Percentiles rank a stretch among this genome's conserved stretches.
These are phyloP conservation scores for Hybos culiciformis DNA, from an alignment of 2,888 invertebrate species.

Conservation along the genomic window DNA sequence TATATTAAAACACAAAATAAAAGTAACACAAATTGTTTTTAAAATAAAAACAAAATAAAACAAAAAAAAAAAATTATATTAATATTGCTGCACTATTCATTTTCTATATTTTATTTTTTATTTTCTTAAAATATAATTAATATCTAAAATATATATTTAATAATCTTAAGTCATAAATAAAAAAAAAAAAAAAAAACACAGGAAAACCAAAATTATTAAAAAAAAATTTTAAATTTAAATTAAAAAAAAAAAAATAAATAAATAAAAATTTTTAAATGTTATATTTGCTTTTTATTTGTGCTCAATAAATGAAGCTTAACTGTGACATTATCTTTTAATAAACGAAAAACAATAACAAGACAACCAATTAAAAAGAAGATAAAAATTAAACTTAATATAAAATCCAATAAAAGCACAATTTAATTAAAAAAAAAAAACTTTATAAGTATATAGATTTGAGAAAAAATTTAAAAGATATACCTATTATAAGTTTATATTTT, in stretches of 20 bases:
- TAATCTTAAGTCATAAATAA: slow-evolving; percentile 7
- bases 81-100: too few relatives aligned
- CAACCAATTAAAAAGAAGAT: slow-evolving; percentile 11
- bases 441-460: background rate
- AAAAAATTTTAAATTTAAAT: slow-evolving; percentile 12
- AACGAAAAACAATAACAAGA: slow-evolving; percentile 11
- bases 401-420: slow-evolving; percentile 11
- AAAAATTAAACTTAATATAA: slow-evolving; percentile 9
- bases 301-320: slow-evolving; percentile 36
- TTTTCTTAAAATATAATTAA: too few relatives aligned
- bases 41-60: too few relatives aligned
- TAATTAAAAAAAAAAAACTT: background rate
- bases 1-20: too few relatives aligned
- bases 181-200: slow-evolving; percentile 10
- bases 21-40: too few relatives aligned
- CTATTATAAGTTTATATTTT: background rate
- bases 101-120: too few relatives aligned
- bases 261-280: too few relatives aligned
- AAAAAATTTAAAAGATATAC: background rate
- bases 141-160: too few relatives aligned
- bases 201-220: slow-evolving; percentile 5
- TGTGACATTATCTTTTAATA: slow-evolving; percentile 27
- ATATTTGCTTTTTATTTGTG: slow-evolving; percentile 28
- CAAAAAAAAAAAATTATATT: too few relatives aligned
- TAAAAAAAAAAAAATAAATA: too few relatives aligned